A percentile compares a stretch with the other conserved stretches of the same genome.
phyloP scores from a whole-genome alignment of 64 coral and sea anemone genomes.

The Acropora tenuis region DNA sequence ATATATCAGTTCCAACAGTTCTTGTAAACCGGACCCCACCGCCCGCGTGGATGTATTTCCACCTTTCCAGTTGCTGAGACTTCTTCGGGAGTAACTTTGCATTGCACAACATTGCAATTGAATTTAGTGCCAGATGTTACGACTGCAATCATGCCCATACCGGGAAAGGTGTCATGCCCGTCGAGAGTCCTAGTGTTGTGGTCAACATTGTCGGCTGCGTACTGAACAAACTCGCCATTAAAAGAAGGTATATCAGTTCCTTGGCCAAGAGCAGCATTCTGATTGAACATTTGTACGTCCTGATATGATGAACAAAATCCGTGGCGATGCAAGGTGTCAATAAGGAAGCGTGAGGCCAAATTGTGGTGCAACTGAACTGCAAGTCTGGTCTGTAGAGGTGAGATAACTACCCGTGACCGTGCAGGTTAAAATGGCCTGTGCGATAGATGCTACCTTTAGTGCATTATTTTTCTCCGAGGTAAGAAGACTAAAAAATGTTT shows the following conservation, averaged over 20 bases:
- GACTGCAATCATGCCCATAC: slow-evolving; percentile 34
- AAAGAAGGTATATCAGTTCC: slow-evolving; percentile 28
- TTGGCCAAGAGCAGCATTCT: not conserved
- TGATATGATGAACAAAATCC: slow-evolving; percentile 35
- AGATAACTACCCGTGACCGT: slow-evolving; percentile 27
- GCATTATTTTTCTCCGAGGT: not conserved
- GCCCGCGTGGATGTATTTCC: not conserved
- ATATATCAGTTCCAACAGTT: slow-evolving; percentile 34
- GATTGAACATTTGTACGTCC: not conserved
- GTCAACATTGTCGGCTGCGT: slow-evolving; percentile 46
- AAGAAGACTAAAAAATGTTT: not conserved
- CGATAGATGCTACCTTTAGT: slow-evolving; percentile 32
- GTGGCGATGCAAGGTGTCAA: slow-evolving; percentile 3
- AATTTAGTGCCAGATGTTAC: not conserved
- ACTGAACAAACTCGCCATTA: slow-evolving; percentile 23
- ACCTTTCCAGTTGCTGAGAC: slow-evolving; percentile 33
- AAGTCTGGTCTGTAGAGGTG: slow-evolving; percentile 53
- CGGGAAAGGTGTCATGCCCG: slow-evolving; percentile 20
- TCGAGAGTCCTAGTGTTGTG: slow-evolving; percentile 31
- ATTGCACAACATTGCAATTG: not conserved
- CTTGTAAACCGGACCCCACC: not conserved
- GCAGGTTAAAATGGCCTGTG: slow-evolving; percentile 23
- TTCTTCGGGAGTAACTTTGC: not conserved
- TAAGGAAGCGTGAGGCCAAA: slow-evolving; percentile 38
- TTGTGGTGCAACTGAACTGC: slow-evolving; percentile 45